phyloP scores from a whole-genome alignment of 2,797 vertebrate genomes.

The Semotilus atromaculatus region DNA sequence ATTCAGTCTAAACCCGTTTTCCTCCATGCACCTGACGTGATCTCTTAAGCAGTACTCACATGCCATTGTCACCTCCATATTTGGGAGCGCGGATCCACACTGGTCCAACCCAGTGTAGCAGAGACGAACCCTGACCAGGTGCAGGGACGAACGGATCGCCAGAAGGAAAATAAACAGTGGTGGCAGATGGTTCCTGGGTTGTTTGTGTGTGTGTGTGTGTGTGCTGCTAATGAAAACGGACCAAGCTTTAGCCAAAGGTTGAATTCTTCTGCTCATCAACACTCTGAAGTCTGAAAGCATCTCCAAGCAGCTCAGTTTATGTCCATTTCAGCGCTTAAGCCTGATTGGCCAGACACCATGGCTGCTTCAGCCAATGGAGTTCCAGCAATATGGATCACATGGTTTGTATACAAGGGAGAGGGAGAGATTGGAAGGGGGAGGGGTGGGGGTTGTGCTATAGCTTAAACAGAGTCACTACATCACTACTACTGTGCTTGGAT shows the following conservation, averaged over 20 bases:
- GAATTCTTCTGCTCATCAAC: slow-evolving; percentile 29
- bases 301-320: slow-evolving; percentile 89
- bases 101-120: slow-evolving; percentile 63
- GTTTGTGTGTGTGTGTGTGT: slow-evolving; percentile 54
- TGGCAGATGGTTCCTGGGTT: slow-evolving; percentile 70
- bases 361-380: slow-evolving; percentile 84
- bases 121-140: slow-evolving; percentile 28
- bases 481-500: slow-evolving; percentile 62
- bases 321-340: slow-evolving; percentile 86
- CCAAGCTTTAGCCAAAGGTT: slow-evolving; percentile 72
- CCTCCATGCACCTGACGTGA: slow-evolving; percentile 17
- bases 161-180: slow-evolving; percentile 25
- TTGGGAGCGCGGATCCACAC: slow-evolving; percentile 71
- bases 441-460: slow-evolving; percentile 64
- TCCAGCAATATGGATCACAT: slow-evolving; percentile 76
- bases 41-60: slow-evolving; percentile 75
- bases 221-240: slow-evolving; percentile 68
- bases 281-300: slow-evolving; percentile 74
- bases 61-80: slow-evolving; percentile 79
- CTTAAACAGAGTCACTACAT: slow-evolving; percentile 71
- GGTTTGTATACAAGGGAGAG: slow-evolving; percentile 68
- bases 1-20: slow-evolving; percentile 59
- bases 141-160: slow-evolving; percentile 38
- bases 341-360: slow-evolving; percentile 86
- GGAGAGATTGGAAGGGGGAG: slow-evolving; percentile 38